Percentiles rank a stretch among this genome's conserved stretches.
These are phyloP conservation scores for Dromius quadrimaculatus DNA, from an alignment of 2,888 invertebrate species.

Conservation along the genomic window DNA sequence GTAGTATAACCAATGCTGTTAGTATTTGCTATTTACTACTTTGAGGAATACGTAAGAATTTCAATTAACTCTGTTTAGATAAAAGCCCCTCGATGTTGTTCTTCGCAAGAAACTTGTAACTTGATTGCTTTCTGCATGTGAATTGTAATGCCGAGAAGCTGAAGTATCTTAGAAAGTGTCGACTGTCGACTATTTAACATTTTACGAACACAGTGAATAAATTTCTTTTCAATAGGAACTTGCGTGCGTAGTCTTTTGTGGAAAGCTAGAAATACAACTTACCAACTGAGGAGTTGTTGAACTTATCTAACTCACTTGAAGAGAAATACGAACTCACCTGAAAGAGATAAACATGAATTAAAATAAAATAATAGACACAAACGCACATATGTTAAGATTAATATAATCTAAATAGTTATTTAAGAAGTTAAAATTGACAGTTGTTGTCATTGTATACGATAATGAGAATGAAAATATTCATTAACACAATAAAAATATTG, in stretches of 20 bases:
- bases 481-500: too few relatives aligned
- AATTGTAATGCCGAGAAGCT: constrained; percentile 11
- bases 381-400: too few relatives aligned
- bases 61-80: constrained; percentile 32
- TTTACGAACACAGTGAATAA: background rate
- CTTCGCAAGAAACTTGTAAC: constrained; percentile 5
- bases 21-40: too few relatives aligned
- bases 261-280: background rate
- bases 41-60: too few relatives aligned
- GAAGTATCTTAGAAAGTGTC: constrained; percentile 17
- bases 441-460: too few relatives aligned
- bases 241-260: background rate
- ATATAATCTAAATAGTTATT: too few relatives aligned
- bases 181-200: constrained; percentile 17
- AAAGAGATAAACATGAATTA: too few relatives aligned
- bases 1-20: too few relatives aligned
- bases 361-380: background rate
- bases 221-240: background rate
- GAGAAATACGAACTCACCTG: background rate
- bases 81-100: constrained; percentile 26
- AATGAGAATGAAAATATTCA: too few relatives aligned
- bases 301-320: background rate
- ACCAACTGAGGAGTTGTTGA: background rate
- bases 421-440: too few relatives aligned
- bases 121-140: constrained; percentile 28